A percentile compares a stretch with the other conserved stretches of the same genome.
Evolutionary conservation across 2,888 invertebrate species (phyloP).

Genomic region (Cosmia pyralina): DNA sequence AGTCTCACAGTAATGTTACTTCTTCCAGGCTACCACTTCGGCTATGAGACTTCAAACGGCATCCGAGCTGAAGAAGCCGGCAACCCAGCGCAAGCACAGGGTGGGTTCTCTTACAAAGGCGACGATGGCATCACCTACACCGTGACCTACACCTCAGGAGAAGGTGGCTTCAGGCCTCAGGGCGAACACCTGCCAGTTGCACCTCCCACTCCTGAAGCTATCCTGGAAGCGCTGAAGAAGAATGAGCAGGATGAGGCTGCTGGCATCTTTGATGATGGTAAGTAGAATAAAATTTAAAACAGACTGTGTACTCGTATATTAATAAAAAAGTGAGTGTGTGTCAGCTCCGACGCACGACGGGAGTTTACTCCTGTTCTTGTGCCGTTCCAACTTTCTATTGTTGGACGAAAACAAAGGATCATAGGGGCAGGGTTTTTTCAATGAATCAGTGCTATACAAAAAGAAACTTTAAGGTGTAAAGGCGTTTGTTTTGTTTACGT

Average conservation of each 20-base stretch:
- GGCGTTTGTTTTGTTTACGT: too few species aligned
- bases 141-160: constrained; percentile 88
- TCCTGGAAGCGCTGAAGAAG: constrained; percentile 85
- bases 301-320: not conserved
- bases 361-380: too few species aligned
- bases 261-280: constrained; percentile 89
- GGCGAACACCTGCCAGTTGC: constrained; percentile 90
- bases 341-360: too few species aligned
- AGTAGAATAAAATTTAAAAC: constrained; percentile 31
- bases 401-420: too few species aligned
- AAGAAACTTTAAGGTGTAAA: too few species aligned
- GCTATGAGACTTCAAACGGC: constrained; percentile 84
- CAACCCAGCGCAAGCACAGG: constrained; percentile 78
- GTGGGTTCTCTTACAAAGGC: constrained; percentile 90
- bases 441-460: too few species aligned
- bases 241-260: constrained; percentile 89
- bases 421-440: too few species aligned
- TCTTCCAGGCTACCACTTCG: constrained; percentile 79
- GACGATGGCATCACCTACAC: constrained; percentile 90
- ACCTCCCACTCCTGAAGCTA: constrained; percentile 90
- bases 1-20: too few species aligned
- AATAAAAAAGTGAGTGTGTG: too few species aligned
- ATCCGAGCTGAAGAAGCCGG: constrained; percentile 83
- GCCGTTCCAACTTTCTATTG: too few species aligned
- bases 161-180: constrained; percentile 89